Evolutionary conservation across 1,140 invertebrate species (phyloP).

Genomic region (Drosophila gunungcola): DNA sequence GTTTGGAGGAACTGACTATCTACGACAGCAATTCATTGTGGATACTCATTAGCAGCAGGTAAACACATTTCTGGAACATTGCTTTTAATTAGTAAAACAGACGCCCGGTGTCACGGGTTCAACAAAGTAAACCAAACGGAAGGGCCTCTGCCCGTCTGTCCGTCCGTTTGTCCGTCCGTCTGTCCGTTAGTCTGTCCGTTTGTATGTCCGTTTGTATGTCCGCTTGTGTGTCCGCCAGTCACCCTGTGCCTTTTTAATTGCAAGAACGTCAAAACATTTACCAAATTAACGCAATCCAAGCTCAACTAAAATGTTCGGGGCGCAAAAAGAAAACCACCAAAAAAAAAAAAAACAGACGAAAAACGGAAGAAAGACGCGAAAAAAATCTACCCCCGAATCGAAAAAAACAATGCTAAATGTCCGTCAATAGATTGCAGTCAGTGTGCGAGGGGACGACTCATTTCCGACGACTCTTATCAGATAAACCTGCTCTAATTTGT

Average conservation of each 20-base stretch:
- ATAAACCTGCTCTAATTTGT: conserved; percentile 83
- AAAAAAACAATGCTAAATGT: conserved; percentile 52
- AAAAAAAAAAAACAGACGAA: conserved; percentile 37
- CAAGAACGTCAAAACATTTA: conserved; percentile 80
- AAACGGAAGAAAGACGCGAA: conserved; percentile 42
- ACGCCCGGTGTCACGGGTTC: conserved; percentile 62
- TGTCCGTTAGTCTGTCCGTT: neutral
- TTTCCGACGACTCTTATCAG: conserved; percentile 66
- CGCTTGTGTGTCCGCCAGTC: conserved; percentile 34
- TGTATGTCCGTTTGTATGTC: conserved; percentile 4
- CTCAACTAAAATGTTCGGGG: conserved; percentile 65
- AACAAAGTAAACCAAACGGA: conserved; percentile 62
- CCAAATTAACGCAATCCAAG: conserved; percentile 80
- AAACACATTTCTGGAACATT: conserved; percentile 82
- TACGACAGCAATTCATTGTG: conserved; percentile 79
- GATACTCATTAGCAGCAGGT: conserved; percentile 81
- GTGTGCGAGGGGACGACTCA: conserved; percentile 7
- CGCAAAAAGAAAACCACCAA: conserved; percentile 38
- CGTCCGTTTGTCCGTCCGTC: conserved; percentile 2
- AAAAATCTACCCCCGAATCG: conserved; percentile 14
- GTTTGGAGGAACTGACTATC: conserved; percentile 51
- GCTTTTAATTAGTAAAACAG: conserved; percentile 82
- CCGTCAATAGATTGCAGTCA: conserved; percentile 68
- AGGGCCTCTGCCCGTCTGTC: conserved; percentile 39
- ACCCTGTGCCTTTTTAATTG: conserved; percentile 78